Conservation (phyloP, 2,888 invertebrate species). For the Pardosa pseudoannulata region DNA sequence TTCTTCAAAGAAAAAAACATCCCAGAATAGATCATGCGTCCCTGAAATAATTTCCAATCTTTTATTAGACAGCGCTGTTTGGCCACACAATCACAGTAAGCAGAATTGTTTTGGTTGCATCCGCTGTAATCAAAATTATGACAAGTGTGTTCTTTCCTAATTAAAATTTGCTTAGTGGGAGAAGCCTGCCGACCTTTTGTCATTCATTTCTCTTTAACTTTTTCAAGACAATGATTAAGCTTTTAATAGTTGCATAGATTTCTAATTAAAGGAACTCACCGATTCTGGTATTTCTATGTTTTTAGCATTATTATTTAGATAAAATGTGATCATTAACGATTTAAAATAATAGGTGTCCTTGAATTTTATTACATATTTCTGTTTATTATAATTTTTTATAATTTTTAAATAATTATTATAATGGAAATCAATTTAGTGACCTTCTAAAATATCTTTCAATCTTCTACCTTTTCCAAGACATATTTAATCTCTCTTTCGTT, state of each 20-base stretch:
- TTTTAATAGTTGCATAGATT: neutral
- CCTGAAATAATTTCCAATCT: slow-evolving; percentile 2
- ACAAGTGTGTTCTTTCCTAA: slow-evolving; percentile 52
- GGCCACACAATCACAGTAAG: slow-evolving; percentile 43
- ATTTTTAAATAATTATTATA: too few relatives aligned
- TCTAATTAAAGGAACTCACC: neutral
- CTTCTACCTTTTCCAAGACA: too few relatives aligned
- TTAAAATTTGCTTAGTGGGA: slow-evolving; percentile 47
- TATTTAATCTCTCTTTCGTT: too few relatives aligned
- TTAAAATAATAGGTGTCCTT: too few relatives aligned
- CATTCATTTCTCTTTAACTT: slow-evolving; percentile 29
- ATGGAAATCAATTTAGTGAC: too few relatives aligned
- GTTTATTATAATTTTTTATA: too few relatives aligned
- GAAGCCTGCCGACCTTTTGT: slow-evolving; percentile 45
- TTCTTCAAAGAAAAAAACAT: neutral
- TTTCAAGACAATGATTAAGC: slow-evolving; percentile 19
- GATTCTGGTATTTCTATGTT: neutral
- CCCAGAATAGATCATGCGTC: neutral
- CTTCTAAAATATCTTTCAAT: too few relatives aligned
- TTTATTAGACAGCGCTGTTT: slow-evolving; percentile 12
- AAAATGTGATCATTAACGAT: too few relatives aligned
- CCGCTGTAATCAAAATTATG: slow-evolving; percentile 54
- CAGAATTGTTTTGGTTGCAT: slow-evolving; percentile 66
- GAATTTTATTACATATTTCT: too few relatives aligned
- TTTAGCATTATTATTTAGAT: too few relatives aligned